A percentile compares a stretch with the other conserved stretches of the same genome.
phyloP scores from a whole-genome alignment of 2,888 invertebrate species.

The Masnerella sp. region DNA sequence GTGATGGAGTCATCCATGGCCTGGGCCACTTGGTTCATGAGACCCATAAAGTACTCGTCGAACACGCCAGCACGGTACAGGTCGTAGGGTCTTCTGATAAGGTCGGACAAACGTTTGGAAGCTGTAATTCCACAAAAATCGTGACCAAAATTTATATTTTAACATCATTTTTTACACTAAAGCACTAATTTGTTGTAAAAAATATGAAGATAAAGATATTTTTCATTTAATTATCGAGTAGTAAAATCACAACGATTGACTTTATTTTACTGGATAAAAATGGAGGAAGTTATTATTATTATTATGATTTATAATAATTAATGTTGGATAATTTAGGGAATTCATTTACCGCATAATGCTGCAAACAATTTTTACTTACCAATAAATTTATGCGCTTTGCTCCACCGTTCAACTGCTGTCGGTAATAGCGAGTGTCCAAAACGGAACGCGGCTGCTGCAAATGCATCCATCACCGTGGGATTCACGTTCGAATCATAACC shows the following conservation, averaged over 20 bases:
- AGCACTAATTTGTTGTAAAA: no score
- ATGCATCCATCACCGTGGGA: conserved; percentile 92
- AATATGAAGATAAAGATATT: no score
- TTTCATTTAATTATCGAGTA: no score
- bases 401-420: conserved; percentile 95
- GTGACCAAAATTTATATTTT: conserved; percentile 8
- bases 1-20: conserved; percentile 97
- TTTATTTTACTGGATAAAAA: background rate
- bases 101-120: conserved; percentile 91
- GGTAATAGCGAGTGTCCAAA: conserved; percentile 94
- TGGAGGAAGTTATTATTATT: conserved; percentile 2
- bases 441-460: conserved; percentile 94
- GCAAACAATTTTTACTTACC: conserved; percentile 79
- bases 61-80: conserved; percentile 93
- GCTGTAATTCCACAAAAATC: conserved; percentile 79
- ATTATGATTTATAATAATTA: conserved; percentile 28
- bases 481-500: conserved; percentile 91
- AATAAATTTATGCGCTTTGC: conserved; percentile 95
- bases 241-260: background rate
- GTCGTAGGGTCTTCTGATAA: conserved; percentile 93
- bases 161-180: no score
- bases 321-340: conserved; percentile 37
- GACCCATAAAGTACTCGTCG: conserved; percentile 94
- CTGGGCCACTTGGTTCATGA: conserved; percentile 96
- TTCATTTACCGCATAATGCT: conserved; percentile 27